phyloP scores from a whole-genome alignment of 2,797 vertebrate species.

The Columba guinea region DNA sequence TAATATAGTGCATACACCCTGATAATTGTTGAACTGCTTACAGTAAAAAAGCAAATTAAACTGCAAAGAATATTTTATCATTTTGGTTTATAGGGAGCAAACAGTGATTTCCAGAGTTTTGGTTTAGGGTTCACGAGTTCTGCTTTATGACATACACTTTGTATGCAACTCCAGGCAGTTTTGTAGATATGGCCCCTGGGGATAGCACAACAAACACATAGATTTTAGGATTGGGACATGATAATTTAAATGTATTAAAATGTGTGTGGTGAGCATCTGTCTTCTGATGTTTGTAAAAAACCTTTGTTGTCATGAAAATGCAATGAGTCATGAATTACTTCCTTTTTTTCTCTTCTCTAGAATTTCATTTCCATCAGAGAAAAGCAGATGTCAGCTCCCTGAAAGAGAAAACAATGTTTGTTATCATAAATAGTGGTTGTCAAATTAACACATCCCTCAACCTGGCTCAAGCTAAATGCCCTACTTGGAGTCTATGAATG shows the following conservation, averaged over 20 bases:
- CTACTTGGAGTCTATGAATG: constrained; percentile 31
- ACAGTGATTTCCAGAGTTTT: neutral
- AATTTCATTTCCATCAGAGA: constrained; percentile 64
- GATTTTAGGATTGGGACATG: neutral
- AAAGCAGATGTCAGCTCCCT: constrained; percentile 16
- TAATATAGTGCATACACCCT: neutral
- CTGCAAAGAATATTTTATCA: neutral
- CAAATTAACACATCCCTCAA: constrained; percentile 49
- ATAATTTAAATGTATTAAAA: neutral
- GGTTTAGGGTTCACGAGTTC: neutral
- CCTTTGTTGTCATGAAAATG: constrained; percentile 65
- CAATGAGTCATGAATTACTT: constrained; percentile 19
- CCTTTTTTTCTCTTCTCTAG: constrained; percentile 44
- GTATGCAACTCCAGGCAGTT: neutral
- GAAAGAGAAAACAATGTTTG: constrained; percentile 13
- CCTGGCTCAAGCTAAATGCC: constrained; percentile 17
- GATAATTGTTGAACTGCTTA: neutral
- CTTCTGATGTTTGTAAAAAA: neutral
- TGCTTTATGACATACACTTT: neutral
- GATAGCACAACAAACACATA: neutral
- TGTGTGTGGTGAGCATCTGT: neutral
- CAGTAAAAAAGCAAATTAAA: neutral
- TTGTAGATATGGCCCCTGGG: neutral
- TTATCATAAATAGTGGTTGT: constrained; percentile 38
- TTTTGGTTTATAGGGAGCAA: neutral